A percentile compares a stretch with the other conserved stretches of the same genome.
These are phyloP conservation scores for Ptychobarbus kaznakovi DNA, from an alignment of 2,797 vertebrate species.

Conservation along the genomic window DNA sequence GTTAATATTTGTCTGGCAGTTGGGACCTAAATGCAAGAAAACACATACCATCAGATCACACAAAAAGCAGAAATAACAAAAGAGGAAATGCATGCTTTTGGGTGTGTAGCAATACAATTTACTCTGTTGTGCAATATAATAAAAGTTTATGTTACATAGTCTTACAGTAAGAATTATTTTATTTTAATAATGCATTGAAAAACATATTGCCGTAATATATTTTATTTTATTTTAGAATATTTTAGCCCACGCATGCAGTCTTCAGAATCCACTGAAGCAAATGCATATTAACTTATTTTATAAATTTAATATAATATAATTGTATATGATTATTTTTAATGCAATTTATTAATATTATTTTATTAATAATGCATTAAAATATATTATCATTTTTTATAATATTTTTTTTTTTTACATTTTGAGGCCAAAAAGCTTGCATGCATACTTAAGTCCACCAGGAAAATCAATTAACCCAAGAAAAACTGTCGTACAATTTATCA, in stretches of 20 bases:
- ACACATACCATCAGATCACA: conserved; percentile 33
- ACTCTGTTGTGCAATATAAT: neutral
- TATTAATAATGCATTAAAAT: no score
- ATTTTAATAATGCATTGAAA: neutral
- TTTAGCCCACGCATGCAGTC: neutral
- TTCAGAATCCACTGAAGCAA: no score
- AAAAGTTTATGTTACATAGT: no score
- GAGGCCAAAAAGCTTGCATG: no score
- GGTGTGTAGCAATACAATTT: neutral
- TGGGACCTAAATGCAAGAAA: conserved; percentile 83
- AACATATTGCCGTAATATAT: no score
- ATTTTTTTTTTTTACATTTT: no score
- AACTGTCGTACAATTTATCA: no score
- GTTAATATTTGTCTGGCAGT: conserved; percentile 97
- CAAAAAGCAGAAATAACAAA: conserved; percentile 7
- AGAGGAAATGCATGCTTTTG: neutral
- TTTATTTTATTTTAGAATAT: neutral
- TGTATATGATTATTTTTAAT: no score
- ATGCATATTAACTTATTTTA: neutral
- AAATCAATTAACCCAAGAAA: no score
- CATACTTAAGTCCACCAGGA: no score
- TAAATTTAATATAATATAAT: neutral
- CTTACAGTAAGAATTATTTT: neutral
- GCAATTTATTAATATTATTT: no score
- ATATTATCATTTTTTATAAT: no score